These are phyloP conservation scores for Danio choprae DNA, from an alignment of 2,797 vertebrate genomes.

Conservation along the genomic window DNA sequence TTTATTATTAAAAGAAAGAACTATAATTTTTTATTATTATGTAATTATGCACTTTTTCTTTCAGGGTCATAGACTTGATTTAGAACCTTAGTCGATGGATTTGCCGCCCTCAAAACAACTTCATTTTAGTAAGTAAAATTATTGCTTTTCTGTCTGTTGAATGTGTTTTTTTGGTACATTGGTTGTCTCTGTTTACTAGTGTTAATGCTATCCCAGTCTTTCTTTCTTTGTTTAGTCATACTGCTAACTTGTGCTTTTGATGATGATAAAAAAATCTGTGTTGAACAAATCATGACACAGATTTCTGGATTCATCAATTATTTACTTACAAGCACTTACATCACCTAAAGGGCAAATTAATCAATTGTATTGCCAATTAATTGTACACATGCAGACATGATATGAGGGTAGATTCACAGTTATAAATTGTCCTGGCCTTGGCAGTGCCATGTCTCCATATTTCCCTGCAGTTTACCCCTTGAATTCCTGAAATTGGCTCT, in stretches of 20 bases:
- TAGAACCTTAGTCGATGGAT: slow-evolving; percentile 78
- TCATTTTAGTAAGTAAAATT: slow-evolving; percentile 75
- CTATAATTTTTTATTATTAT: not conserved
- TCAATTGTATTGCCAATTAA: not conserved
- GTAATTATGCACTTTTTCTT: slow-evolving; percentile 59
- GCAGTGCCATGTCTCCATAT: not conserved
- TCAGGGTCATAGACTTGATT: slow-evolving; percentile 71
- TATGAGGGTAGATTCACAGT: slow-evolving; percentile 25
- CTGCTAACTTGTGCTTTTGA: not conserved
- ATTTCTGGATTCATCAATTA: slow-evolving; percentile 11
- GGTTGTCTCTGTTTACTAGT: slow-evolving; percentile 1
- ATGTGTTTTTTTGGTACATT: slow-evolving; percentile 5
- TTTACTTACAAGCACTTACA: not conserved
- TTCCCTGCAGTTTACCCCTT: slow-evolving; percentile 19
- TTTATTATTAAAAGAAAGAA: too few species aligned
- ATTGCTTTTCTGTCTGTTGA: slow-evolving; percentile 15
- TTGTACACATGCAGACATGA: not conserved
- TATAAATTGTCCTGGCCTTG: slow-evolving; percentile 13
- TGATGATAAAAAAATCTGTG: slow-evolving; percentile 16
- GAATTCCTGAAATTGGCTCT: slow-evolving; percentile 35
- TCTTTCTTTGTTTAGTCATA: not conserved
- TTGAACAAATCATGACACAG: not conserved
- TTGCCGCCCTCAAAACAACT: slow-evolving; percentile 76
- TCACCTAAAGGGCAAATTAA: not conserved
- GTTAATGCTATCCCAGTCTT: not conserved